Percentiles rank a stretch among this genome's conserved stretches.
These are phyloP conservation scores for Trissolcus brochymenae DNA, from an alignment of 2,888 invertebrate species.

Conservation along the genomic window DNA sequence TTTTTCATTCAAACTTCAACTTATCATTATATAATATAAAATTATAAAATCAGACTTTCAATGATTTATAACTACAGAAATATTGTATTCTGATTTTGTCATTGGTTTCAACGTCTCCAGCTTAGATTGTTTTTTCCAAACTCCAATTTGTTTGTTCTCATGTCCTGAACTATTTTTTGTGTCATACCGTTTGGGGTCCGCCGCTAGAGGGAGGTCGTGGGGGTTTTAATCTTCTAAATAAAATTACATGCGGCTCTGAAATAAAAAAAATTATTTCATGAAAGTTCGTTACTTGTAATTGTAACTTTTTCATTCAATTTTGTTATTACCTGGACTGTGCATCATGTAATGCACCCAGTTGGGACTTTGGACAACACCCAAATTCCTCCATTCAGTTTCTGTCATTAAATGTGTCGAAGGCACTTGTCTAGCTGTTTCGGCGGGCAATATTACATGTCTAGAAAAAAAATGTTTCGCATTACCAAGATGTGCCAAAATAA, in stretches of 20 bases:
- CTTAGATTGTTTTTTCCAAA: too few relatives aligned
- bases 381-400: slow-evolving; percentile 95
- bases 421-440: slow-evolving; percentile 88
- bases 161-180: too few relatives aligned
- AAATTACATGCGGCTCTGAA: slow-evolving; percentile 88
- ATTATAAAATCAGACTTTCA: too few relatives aligned
- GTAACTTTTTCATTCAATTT: background rate
- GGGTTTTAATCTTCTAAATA: slow-evolving; percentile 83
- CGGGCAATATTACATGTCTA: slow-evolving; percentile 95
- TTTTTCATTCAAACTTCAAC: too few relatives aligned
- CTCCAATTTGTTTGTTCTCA: too few relatives aligned
- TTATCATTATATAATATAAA: slow-evolving; percentile 1
- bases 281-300: background rate
- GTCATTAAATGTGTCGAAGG: slow-evolving; percentile 95
- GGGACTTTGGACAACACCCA: slow-evolving; percentile 96
- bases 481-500: background rate
- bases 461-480: slow-evolving; percentile 28
- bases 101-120: too few relatives aligned
- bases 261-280: too few relatives aligned
- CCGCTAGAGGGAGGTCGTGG: too few relatives aligned
- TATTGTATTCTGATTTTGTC: too few relatives aligned
- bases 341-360: slow-evolving; percentile 94
- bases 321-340: slow-evolving; percentile 82
- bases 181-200: too few relatives aligned
- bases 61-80: too few relatives aligned